These are phyloP conservation scores for Tychaedon coryphoeus DNA, from an alignment of 2,113 vertebrate species.

Conservation along the genomic window DNA sequence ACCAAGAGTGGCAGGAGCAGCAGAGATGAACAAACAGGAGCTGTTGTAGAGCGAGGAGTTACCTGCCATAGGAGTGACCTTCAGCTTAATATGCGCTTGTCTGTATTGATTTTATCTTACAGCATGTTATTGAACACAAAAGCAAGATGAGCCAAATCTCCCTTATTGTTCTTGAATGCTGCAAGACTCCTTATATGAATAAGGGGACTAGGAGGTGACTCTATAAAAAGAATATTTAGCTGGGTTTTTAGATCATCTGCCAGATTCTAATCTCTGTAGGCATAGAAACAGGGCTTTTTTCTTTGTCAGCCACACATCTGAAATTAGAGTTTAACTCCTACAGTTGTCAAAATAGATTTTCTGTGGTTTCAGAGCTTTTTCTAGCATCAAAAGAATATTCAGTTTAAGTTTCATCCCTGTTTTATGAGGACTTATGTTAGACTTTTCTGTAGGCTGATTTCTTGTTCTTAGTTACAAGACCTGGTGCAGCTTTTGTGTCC, in stretches of 20 bases:
- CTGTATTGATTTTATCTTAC: slow-evolving; percentile 39
- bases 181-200: slow-evolving; percentile 8
- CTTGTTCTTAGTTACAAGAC: background rate
- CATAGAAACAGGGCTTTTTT: slow-evolving; percentile 34
- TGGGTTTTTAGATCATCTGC: slow-evolving; percentile 57
- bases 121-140: slow-evolving; percentile 20
- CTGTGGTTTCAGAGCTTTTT: slow-evolving; percentile 55
- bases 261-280: slow-evolving; percentile 59
- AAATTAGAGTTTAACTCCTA: slow-evolving; percentile 66
- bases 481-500: background rate
- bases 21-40: background rate
- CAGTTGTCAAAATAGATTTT: slow-evolving; percentile 68
- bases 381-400: slow-evolving; percentile 41
- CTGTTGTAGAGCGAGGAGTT: background rate
- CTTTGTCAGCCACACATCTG: slow-evolving; percentile 53
- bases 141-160: slow-evolving; percentile 12
- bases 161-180: slow-evolving; percentile 30
- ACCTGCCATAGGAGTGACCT: slow-evolving; percentile 17
- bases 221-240: slow-evolving; percentile 58
- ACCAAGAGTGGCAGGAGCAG: background rate
- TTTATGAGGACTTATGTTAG: slow-evolving; percentile 4
- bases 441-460: background rate
- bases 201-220: slow-evolving; percentile 40
- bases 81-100: slow-evolving; percentile 23
- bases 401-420: background rate